Evolutionary conservation across 2,797 vertebrate genomes (phyloP), one percentile per base, ranked within the genome.

Genomic region (Brotula barbata): DNA sequence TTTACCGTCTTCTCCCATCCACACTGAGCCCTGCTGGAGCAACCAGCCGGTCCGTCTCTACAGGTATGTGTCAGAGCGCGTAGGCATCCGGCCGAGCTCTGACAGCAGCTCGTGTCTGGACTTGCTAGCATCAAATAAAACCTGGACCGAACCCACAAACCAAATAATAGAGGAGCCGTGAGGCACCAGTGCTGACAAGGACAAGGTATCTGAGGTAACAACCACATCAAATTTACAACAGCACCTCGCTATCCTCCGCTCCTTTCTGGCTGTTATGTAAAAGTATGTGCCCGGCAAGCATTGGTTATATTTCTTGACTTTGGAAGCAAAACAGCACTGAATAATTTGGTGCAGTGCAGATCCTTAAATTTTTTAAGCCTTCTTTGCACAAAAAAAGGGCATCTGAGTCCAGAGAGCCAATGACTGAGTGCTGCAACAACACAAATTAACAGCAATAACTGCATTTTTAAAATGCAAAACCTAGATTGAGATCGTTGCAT

Each of bases 281-380:
- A 86, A 76, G 68, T 56, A 63, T 69, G 68, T 76, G 73, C 71
- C 68, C 13, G 33, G 25, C 25, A 8, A 28, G 25, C 8, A 28
- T 28, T 28, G 25, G 46, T 91, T 72, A 84, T 55, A 85, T 77
- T 87, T 88, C 78, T 85, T 28, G 49, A 84, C 84, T 81, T 77
- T 55, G 74, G 62, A 82, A 78, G 78, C 77, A 73, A 82, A 86
- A 81, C 69, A 81, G 68, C 63, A 34, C 75, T 77, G 78, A 89
- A 87, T 81, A 84, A 85, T 86, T 77, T 90, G 85, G 82, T 89
- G 90, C 88, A 90, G 75, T 90, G 87, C 89, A 90, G 89, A 88
- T 87, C 74, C 82, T 84, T 88, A 63, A 70, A 91, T 84, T 79
- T 87, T 90, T 88, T 82, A 89, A 83, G 74, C 81, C 75, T 66